Base-by-base conservation (phyloP, 1,140 invertebrate species). In the Oreohelix idahoensis region DNA sequence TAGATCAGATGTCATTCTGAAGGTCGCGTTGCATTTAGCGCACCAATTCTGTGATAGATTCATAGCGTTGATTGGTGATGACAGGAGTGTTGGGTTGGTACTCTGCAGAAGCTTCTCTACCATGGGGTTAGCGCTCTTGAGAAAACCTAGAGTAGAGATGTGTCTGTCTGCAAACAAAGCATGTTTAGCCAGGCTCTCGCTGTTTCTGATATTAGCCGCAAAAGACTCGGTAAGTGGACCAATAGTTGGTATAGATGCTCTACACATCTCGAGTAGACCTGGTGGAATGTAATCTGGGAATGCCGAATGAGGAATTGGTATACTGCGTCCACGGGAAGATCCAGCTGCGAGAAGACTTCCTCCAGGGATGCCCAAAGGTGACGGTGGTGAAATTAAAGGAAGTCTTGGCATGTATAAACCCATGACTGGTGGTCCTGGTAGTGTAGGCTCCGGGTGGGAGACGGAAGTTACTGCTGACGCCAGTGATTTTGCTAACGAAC, bases 1-100 rank as follows among this genome's bases (percentile, higher is more conserved):
- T 66, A 99, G 93, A 90, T 99, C 98, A 36, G 97, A 98, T 35
- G 98, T 99, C 97, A 99, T 99, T 63, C 98, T 94, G 89, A 99
- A 99, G 73, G 96, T 97, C 69, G 98, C 96, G 91, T 98, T 99
- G 93, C 98, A 99, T 93, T 99, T 99, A 76, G 98, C 98, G 91
- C 98, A 99, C 86, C 98, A 97, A 92, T 99, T 99, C 90, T 98
- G 97, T 4, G 97, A 96, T 80, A 98, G 93, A 2, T 96, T 96
- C 69, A 96, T 93, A 0, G 97, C 95, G 0, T 96, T 95, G 0
- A 97, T 95, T 13, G 98, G 93, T 0, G 97, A 94, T 13, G 91
- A 86, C 53, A 90, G 84, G 83, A 90, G 89, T 23, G 88, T 85
- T 23, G 90, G 83, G 80, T 89, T 83, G 76, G 89, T 84, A 58